Evolutionary conservation across 2,797 vertebrate species (phyloP), one percentile per base, ranked within the genome.

Genomic region (Enteromius paludinosus): DNA sequence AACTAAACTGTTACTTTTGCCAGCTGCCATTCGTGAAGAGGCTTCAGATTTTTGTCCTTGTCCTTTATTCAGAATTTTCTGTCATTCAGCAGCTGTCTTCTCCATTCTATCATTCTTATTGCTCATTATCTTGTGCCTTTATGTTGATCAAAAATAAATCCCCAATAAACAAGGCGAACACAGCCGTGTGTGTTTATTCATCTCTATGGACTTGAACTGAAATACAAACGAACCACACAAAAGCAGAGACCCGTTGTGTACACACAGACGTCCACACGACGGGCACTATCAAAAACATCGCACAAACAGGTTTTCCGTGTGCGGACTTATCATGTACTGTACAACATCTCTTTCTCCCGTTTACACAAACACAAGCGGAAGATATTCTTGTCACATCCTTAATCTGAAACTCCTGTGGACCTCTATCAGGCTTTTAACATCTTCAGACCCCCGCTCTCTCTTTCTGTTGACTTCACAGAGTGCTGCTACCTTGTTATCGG

Each of bases 401-500:
- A 25, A 82, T 52, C 45, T 68, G 71, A 66, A 59, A 23, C 47
- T 43, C 33, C 20, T 23, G 62, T 45, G 72, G 80, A 28, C 45
- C 35, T 82, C 59, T 64, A 28, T 82, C 71, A 43, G 52, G 61
- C 47, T 91, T 91, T 92, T 91, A 89, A 90, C 89, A 89, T 80
- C 52, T 80, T 45, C 49, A 28, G 56, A 84, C 74, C 76, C 69
- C 85, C 69, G 54, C 84, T 85, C 85, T 82, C 85, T 88, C 89
- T 88, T 88, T 89, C 87, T 85, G 92, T 92, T 92, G 93, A 88
- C 87, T 87, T 88, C 85, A 87, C 81, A 82, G 84, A 95, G 93
- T 90, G 91, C 85, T 90, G 87, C 91, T 91, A 87, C 87, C 90
- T 89, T 89, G 87, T 90, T 93, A 94, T 94, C 92, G 90, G 91